A percentile compares a stretch with the other conserved stretches of the same genome.
Conservation (phyloP, 2,888 invertebrate genomes). For the Ceratothoa steindachneri region DNA sequence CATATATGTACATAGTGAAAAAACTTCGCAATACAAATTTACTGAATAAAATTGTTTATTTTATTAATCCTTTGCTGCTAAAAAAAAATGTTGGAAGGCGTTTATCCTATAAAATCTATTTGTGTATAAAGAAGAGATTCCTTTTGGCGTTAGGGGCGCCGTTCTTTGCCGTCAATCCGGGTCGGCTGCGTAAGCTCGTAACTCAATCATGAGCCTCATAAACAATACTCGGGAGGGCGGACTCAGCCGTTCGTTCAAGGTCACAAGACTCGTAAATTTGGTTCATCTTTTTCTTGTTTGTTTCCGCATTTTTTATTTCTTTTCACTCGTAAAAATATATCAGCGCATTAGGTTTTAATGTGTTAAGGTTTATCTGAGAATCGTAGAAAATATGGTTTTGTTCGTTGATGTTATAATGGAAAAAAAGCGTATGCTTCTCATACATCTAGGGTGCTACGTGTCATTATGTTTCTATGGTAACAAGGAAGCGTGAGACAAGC, state of each 20-base stretch:
- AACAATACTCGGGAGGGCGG: constrained; percentile 40
- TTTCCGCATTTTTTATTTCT: background rate
- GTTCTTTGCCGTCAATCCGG: background rate
- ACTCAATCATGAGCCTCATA: constrained; percentile 44
- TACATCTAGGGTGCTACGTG: constrained; percentile 31
- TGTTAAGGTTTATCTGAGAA: background rate
- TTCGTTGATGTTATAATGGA: too few species aligned
- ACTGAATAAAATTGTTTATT: constrained; percentile 38
- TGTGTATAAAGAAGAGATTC: constrained; percentile 1
- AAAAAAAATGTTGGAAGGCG: background rate
- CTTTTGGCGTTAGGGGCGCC: background rate
- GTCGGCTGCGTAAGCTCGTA: constrained; percentile 39
- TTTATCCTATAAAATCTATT: background rate
- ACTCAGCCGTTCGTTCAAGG: constrained; percentile 31
- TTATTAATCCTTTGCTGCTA: constrained; percentile 12
- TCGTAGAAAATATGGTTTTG: background rate
- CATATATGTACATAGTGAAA: constrained; percentile 45
- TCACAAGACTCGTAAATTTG: constrained; percentile 18
- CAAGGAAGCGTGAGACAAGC: constrained; percentile 32
- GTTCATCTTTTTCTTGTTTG: background rate
- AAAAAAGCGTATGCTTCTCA: constrained; percentile 19
- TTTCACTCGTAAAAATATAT: background rate
- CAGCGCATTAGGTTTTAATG: background rate
- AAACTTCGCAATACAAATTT: constrained; percentile 48
- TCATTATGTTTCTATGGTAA: constrained; percentile 29